Base-by-base conservation (phyloP, 2,888 invertebrate genomes). In the Sarcophaga caerulescens region DNA sequence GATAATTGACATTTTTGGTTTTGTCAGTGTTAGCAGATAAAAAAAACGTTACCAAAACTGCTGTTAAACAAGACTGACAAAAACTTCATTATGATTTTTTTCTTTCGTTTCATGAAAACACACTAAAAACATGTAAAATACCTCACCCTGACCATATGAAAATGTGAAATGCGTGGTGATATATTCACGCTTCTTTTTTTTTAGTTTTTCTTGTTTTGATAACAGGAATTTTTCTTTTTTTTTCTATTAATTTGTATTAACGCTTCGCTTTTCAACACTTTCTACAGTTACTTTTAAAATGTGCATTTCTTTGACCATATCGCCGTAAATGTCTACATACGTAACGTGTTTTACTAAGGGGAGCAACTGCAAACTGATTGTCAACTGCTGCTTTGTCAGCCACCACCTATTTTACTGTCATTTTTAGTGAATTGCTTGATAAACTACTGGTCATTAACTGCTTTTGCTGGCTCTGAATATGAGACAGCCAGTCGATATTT, bases 361-460 rank as follows among this genome's bases (percentile, higher is more conserved):
- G 65, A 66, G 79, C 19, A 21, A 17, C 21, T 14, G 35, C 63
- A 74, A 44, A 73, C 17, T n/a, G 10, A 45, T 75, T 77, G 52
- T 21, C 65, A 60, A 60, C 65, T 57, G 44, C 62, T 74, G 35
- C 10, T 35, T 35, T 35, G 35, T 74, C 65, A 60, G 59, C 82
- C 79, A 68, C 76, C 82, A 71, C 85, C 82, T 82, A 68, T 75
- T 85, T 85, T 82, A 68, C 79, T 79, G 71, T 85, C 85, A 76
- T 79, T 79, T 23, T 75, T 45, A 21, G 45, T 69, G 59, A 63
- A 71, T 75, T 45, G 57, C 68, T 52, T 52, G 52, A 17, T 52
- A 17, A 63, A 57, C 60, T 82, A 63, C 62, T 82, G 75, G 82
- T 66, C 70, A 79, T 79, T 75, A 63, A 59, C 59, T 73, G 52